A percentile compares a stretch with the other conserved stretches of the same genome.
Evolutionary conservation across 2,888 invertebrate species (phyloP).

Genomic region (Coelopa pilipes): DNA sequence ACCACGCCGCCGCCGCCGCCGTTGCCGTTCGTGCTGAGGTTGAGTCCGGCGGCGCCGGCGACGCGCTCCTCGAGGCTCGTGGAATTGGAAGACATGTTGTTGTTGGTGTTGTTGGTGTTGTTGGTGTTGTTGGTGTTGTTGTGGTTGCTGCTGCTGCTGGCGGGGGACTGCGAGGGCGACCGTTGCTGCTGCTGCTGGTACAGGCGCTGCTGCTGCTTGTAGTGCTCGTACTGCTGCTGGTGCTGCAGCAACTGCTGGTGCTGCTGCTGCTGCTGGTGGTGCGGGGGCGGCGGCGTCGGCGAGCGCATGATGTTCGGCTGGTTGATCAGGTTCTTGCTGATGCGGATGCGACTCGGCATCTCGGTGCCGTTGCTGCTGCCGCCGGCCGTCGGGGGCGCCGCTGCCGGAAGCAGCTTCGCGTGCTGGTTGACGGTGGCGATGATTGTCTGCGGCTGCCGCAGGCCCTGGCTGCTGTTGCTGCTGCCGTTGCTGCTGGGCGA

Average conservation of each 20-base stretch:
- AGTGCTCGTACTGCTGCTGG: conserved; percentile 50
- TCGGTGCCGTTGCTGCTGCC: conserved; percentile 39
- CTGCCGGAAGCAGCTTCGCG: conserved; percentile 58
- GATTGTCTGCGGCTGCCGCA: conserved; percentile 49
- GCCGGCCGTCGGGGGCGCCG: conserved; percentile 43
- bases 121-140: conserved; percentile 42
- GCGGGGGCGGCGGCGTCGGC: conserved; percentile 55
- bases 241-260: conserved; percentile 43
- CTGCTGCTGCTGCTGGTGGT: conserved; percentile 37
- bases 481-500: conserved; percentile 43
- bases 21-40: conserved; percentile 58
- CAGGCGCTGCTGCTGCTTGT: conserved; percentile 49
- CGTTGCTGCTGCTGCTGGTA: conserved; percentile 46
- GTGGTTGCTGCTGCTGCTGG: conserved; percentile 39
- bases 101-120: conserved; percentile 40
- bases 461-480: conserved; percentile 38
- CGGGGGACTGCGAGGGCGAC: conserved; percentile 32
- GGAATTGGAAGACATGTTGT: conserved; percentile 48
- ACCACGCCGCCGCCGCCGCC: conserved; percentile 41
- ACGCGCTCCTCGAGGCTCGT: conserved; percentile 22
- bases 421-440: conserved; percentile 65
- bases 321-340: conserved; percentile 64
- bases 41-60: conserved; percentile 43
- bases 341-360: conserved; percentile 63
- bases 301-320: conserved; percentile 55